Conservation (phyloP, 2,113 vertebrate genomes). For the Anhinga rufa region DNA sequence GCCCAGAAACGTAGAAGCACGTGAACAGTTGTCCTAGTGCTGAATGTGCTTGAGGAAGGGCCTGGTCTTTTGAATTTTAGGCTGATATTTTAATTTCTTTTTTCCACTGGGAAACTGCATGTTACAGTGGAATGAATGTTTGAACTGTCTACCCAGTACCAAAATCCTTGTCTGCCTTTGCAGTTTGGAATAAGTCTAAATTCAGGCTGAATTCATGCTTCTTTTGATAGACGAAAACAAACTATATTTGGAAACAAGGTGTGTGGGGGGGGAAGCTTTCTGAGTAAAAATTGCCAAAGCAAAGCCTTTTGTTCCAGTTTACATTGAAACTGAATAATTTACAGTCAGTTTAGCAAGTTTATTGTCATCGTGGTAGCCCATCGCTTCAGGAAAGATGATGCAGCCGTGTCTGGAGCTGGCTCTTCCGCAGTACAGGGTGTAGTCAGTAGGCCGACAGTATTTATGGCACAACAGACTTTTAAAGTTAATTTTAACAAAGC, state of each 20-base stretch:
- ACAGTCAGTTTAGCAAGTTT: background rate
- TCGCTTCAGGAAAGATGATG: background rate
- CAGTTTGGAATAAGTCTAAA: background rate
- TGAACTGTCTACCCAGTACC: background rate
- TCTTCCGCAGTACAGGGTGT: fast-evolving
- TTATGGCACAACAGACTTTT: background rate
- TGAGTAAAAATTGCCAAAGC: background rate
- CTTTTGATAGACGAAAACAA: background rate
- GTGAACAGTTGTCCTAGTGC: background rate
- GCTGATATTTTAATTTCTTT: background rate
- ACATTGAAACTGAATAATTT: background rate
- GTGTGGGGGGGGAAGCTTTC: background rate
- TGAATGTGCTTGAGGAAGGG: background rate
- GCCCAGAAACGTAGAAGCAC: background rate
- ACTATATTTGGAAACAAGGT: background rate
- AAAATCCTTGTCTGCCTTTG: background rate
- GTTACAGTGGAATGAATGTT: background rate
- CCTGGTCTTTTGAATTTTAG: background rate
- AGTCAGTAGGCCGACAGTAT: background rate
- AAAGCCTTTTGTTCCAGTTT: background rate
- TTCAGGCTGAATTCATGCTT: background rate
- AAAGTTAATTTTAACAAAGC: background rate
- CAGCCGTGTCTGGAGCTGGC: background rate
- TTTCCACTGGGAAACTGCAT: background rate
- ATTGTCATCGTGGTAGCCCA: background rate